These are phyloP conservation scores for Chloroceryle amazona DNA, from an alignment of 2,797 vertebrate species.

Conservation along the genomic window DNA sequence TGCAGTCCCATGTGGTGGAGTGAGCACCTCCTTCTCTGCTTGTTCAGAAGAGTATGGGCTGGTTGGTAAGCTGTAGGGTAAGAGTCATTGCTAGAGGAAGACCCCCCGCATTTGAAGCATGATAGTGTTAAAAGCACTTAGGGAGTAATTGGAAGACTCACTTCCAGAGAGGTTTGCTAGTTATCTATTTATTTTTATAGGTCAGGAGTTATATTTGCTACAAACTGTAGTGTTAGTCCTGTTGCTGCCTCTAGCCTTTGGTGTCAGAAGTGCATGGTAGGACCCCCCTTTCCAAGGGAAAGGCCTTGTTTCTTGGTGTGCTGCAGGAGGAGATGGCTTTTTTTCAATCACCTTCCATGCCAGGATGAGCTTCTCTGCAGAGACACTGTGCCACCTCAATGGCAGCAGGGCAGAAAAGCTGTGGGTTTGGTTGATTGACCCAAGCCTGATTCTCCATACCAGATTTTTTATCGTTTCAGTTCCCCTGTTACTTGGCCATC, in stretches of 20 bases:
- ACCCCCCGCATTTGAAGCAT: background rate
- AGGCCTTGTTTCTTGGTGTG: background rate
- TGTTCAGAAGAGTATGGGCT: background rate
- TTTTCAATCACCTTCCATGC: background rate
- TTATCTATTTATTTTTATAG: background rate
- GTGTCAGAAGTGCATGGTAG: background rate
- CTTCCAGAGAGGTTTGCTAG: background rate
- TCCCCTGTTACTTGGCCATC: background rate
- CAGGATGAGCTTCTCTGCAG: background rate
- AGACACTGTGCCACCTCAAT: background rate
- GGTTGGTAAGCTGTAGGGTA: background rate
- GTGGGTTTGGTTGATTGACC: background rate
- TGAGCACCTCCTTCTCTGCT: background rate
- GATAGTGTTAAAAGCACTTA: background rate
- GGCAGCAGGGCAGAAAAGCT: background rate
- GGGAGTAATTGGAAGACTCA: background rate
- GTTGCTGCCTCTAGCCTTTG: background rate
- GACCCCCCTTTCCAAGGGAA: background rate
- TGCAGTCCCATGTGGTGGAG: fast-evolving
- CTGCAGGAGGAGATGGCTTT: background rate
- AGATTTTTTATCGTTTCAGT: background rate
- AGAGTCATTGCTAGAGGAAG: background rate
- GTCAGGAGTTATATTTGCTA: background rate
- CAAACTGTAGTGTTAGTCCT: background rate
- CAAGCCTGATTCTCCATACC: background rate